phyloP scores from a whole-genome alignment of 2,888 invertebrate species.

The Oscheius sp. region DNA sequence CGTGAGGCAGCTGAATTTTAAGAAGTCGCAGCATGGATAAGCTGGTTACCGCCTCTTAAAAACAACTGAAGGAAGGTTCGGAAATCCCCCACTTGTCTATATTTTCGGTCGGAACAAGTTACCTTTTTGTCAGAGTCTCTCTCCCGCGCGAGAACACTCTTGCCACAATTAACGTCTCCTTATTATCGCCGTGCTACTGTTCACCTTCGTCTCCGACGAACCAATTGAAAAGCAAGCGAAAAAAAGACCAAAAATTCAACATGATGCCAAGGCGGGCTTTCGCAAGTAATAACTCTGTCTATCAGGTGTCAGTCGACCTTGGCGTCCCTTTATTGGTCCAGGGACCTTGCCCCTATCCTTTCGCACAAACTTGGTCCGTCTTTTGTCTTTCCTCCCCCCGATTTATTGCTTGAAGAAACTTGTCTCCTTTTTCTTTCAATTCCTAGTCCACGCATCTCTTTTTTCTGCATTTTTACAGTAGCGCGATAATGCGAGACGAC shows the following conservation, averaged over 20 bases:
- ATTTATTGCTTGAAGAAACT: background rate
- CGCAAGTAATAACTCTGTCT: constrained; percentile 29
- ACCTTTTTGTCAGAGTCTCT: background rate
- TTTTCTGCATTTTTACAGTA: constrained; percentile 15
- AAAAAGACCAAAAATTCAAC: background rate
- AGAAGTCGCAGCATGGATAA: background rate
- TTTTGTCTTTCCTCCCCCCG: constrained; percentile 8
- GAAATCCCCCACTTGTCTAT: background rate
- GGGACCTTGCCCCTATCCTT: constrained; percentile 27
- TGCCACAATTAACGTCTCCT: constrained; percentile 22
- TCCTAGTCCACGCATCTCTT: constrained; percentile 1
- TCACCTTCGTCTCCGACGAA: background rate
- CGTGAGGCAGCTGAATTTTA: background rate
- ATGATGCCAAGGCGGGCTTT: background rate
- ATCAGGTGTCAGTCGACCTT: constrained; percentile 31
- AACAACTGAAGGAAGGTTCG: background rate
- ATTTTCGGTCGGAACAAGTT: constrained; percentile 14
- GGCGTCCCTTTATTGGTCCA: constrained; percentile 18
- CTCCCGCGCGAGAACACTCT: constrained; percentile 21
- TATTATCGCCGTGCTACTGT: constrained; percentile 4
- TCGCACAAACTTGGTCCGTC: constrained; percentile 13
- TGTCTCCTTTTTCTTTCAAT: constrained; percentile 3
- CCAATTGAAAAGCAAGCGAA: background rate
- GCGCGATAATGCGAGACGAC: constrained; percentile 20
- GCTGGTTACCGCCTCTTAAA: background rate